A percentile compares a stretch with the other conserved stretches of the same genome.
phyloP scores from a whole-genome alignment of 2,888 invertebrate genomes.

The Sceliomorpha sp. region DNA sequence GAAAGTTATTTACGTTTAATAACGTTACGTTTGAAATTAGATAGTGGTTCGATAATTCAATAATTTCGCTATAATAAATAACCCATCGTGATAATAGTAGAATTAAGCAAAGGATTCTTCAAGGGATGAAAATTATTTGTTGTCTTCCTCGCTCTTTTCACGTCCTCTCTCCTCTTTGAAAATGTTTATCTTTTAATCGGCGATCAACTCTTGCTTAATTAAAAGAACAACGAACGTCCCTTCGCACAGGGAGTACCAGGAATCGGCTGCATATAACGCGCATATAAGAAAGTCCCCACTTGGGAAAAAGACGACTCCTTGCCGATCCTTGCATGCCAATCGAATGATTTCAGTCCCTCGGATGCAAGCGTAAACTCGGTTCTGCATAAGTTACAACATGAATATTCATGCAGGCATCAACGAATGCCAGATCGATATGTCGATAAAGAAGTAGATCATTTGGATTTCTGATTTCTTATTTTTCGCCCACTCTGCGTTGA shows the following conservation, averaged over 20 bases:
- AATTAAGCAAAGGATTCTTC: too few species aligned
- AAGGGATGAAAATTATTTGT: conserved; percentile 4
- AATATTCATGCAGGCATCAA: conserved; percentile 66
- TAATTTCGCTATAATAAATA: too few species aligned
- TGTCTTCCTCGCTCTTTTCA: not conserved
- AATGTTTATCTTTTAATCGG: conserved; percentile 62
- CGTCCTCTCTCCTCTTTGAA: conserved; percentile 57
- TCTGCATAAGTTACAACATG: conserved; percentile 68
- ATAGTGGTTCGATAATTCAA: too few species aligned
- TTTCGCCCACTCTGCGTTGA: conserved; percentile 12
- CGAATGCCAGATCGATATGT: conserved; percentile 42
- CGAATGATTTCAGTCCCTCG: conserved; percentile 37
- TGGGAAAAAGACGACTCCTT: conserved; percentile 60
- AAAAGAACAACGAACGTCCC: conserved; percentile 64
- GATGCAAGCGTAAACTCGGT: conserved; percentile 45
- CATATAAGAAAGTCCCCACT: conserved; percentile 64
- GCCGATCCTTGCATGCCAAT: conserved; percentile 59
- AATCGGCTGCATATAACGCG: conserved; percentile 57
- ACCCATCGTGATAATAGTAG: too few species aligned
- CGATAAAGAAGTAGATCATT: conserved; percentile 51
- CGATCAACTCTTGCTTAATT: conserved; percentile 75
- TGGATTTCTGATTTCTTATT: conserved; percentile 46
- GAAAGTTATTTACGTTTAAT: conserved; percentile 20
- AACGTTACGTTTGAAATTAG: too few species aligned
- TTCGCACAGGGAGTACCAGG: conserved; percentile 56